phyloP scores from a whole-genome alignment of 2,113 vertebrate species.

The Myrmecophaga tridactyla region DNA sequence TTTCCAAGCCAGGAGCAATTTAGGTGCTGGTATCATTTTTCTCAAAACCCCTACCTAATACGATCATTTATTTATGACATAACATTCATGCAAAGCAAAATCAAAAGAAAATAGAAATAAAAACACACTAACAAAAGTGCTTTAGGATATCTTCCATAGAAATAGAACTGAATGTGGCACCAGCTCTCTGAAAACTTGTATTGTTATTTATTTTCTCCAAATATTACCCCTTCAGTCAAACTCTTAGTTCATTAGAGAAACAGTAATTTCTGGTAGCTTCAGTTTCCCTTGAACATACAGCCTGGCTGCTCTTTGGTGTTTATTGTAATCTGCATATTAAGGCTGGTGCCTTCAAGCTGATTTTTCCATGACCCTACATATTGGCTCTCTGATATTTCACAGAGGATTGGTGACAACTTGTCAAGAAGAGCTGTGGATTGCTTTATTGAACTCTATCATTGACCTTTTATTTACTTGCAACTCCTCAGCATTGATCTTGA shows the following conservation, averaged over 20 bases:
- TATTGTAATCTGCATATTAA: neutral
- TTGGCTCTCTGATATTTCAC: neutral
- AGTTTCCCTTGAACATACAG: neutral
- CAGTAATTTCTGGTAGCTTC: neutral
- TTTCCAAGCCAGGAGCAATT: neutral
- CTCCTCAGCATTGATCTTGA: neutral
- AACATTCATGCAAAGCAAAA: neutral
- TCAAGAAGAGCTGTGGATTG: neutral
- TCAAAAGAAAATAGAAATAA: neutral
- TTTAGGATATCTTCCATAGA: neutral
- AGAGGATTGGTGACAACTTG: neutral
- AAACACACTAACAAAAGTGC: neutral
- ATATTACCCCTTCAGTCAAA: neutral
- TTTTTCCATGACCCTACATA: neutral
- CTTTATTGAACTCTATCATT: neutral
- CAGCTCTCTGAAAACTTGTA: neutral
- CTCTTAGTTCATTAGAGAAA: neutral
- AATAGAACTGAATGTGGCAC: neutral
- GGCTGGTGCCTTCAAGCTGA: neutral
- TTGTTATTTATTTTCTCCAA: neutral
- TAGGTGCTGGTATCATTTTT: neutral
- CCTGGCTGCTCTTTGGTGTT: neutral
- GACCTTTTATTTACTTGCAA: constrained; percentile 35
- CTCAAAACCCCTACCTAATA: neutral
- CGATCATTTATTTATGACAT: neutral